A percentile compares a stretch with the other conserved stretches of the same genome.
phyloP scores from a whole-genome alignment of 2,113 vertebrate genomes.

The Istiophorus platypterus region DNA sequence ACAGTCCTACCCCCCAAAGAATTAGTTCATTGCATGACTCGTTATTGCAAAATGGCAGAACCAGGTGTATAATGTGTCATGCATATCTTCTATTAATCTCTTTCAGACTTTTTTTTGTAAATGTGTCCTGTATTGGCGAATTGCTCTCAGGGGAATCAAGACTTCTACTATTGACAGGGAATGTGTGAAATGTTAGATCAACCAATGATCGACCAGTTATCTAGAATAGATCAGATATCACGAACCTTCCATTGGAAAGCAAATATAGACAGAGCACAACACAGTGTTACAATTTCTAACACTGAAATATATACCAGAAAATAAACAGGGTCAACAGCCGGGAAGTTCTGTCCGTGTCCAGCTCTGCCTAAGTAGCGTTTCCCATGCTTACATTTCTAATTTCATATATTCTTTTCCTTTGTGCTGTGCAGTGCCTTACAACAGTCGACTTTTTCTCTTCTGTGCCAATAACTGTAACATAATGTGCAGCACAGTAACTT shows the following conservation, averaged over 20 bases:
- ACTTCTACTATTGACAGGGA: not conserved
- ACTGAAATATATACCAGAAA: no score
- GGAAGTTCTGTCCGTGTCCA: no score
- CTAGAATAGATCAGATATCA: not conserved
- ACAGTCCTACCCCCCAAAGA: not conserved
- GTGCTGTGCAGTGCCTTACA: no score
- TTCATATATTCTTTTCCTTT: no score
- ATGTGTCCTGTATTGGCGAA: not conserved
- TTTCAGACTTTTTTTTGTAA: not conserved
- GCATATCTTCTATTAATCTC: not conserved
- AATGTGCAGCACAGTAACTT: not conserved
- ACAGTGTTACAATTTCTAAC: not conserved
- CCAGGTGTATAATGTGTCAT: not conserved
- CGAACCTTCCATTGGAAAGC: no score
- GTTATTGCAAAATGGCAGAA: not conserved
- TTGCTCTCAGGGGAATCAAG: not conserved
- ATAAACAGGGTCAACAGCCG: no score
- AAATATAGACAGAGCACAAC: no score
- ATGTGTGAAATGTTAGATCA: not conserved
- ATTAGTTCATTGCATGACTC: not conserved
- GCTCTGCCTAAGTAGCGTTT: no score
- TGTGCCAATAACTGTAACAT: no score
- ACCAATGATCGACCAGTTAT: not conserved
- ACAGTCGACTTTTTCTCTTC: no score
- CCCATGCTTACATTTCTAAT: no score